phyloP scores from a whole-genome alignment of 2,888 invertebrate species.

The Epinotia brunnichana region DNA sequence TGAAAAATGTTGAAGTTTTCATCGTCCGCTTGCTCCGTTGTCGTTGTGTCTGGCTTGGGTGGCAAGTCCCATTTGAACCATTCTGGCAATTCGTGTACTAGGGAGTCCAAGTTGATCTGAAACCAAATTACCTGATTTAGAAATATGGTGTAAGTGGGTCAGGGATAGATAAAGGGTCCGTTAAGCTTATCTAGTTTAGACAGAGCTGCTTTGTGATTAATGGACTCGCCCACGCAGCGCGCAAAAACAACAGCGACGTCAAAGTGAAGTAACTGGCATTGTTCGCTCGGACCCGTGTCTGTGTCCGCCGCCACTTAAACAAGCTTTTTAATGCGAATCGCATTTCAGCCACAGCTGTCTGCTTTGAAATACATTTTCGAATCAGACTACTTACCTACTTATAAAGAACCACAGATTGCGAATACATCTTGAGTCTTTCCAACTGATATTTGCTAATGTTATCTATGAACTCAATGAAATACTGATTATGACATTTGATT shows the following conservation, averaged over 20 bases:
- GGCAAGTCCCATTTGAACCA: conserved; percentile 81
- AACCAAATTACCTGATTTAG: conserved; percentile 48
- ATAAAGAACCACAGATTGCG: neutral
- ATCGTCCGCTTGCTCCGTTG: conserved; percentile 72
- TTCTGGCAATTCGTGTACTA: conserved; percentile 70
- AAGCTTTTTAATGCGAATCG: conserved; percentile 45
- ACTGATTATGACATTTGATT: neutral
- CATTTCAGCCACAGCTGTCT: conserved; percentile 5
- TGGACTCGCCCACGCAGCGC: conserved; percentile 70
- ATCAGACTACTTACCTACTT: neutral
- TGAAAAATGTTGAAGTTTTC: conserved; percentile 77
- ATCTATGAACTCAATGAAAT: neutral
- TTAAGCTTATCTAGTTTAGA: conserved; percentile 69
- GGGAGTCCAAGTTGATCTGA: conserved; percentile 77
- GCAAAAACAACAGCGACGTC: conserved; percentile 74
- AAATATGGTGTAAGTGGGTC: conserved; percentile 43
- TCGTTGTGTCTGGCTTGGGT: conserved; percentile 72
- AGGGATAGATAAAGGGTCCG: conserved; percentile 64
- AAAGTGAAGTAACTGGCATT: conserved; percentile 69
- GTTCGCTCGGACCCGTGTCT: conserved; percentile 60
- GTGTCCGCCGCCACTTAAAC: conserved; percentile 53
- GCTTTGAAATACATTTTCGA: conserved; percentile 12
- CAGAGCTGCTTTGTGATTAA: conserved; percentile 77
- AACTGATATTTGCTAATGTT: neutral
- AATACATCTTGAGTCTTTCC: neutral